Percentiles rank a stretch among this genome's conserved stretches.
These are phyloP conservation scores for Chroicocephalus ridibundus DNA, from an alignment of 2,113 vertebrate genomes.

Conservation along the genomic window DNA sequence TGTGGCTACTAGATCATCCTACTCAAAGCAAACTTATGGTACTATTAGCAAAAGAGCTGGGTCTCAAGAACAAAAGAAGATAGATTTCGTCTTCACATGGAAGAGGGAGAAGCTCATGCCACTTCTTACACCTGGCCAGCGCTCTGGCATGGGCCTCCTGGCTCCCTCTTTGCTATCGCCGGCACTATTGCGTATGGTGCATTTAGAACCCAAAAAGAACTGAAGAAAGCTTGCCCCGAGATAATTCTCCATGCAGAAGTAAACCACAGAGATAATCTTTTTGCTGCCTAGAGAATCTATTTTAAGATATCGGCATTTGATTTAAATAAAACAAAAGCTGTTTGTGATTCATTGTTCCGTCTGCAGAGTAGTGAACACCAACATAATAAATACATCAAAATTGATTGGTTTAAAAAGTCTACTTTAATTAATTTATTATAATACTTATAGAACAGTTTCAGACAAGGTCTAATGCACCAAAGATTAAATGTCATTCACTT, in stretches of 20 bases:
- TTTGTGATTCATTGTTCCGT: slow-evolving; percentile 26
- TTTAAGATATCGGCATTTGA: slow-evolving; percentile 5
- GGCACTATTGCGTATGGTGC: neutral
- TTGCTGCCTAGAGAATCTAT: neutral
- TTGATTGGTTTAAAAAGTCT: slow-evolving; percentile 55
- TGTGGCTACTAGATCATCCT: neutral
- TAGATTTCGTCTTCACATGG: neutral
- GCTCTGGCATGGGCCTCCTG: neutral
- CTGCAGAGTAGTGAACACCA: slow-evolving; percentile 31
- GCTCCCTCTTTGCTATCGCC: neutral
- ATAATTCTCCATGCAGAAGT: neutral
- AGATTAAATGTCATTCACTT: slow-evolving; percentile 40
- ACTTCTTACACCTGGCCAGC: neutral
- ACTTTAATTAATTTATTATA: slow-evolving; percentile 55
- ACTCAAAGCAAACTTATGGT: neutral
- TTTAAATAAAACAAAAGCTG: slow-evolving; percentile 38
- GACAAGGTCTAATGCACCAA: slow-evolving; percentile 38
- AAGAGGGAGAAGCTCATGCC: neutral
- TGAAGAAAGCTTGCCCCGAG: neutral
- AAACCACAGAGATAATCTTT: neutral
- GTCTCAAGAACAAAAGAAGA: neutral
- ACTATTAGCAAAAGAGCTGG: neutral
- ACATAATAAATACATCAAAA: slow-evolving; percentile 58
- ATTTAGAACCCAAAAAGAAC: neutral
- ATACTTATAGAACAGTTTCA: slow-evolving; percentile 31